A percentile compares a stretch with the other conserved stretches of the same genome.
phyloP scores from a whole-genome alignment of 2,113 vertebrate species.

The Oenanthe oenanthe region DNA sequence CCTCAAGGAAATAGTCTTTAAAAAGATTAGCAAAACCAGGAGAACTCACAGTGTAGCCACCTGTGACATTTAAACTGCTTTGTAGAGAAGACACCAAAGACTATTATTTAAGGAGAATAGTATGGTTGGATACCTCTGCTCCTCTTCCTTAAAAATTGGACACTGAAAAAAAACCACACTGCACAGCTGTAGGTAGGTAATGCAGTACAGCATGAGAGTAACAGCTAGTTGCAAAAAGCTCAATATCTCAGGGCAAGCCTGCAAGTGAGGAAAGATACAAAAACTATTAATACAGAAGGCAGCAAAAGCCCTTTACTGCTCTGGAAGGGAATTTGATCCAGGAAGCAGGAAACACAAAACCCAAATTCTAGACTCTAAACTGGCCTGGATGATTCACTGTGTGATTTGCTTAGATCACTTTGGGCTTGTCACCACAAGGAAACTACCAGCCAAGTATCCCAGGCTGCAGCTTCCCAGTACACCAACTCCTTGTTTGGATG shows the following conservation, averaged over 20 bases:
- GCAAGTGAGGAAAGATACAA: rapidly evolving
- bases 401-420: not conserved
- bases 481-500: not conserved
- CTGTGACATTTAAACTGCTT: not conserved
- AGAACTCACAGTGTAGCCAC: not conserved
- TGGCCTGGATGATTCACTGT: not conserved
- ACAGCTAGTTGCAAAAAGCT: not conserved
- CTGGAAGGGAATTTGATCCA: not conserved
- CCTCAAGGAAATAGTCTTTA: not conserved
- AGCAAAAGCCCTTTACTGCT: not conserved
- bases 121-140: not conserved
- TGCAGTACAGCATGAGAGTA: not conserved
- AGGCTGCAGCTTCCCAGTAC: not conserved
- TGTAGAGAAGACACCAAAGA: not conserved
- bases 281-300: not conserved
- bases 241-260: not conserved
- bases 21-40: not conserved
- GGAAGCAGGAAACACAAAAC: not conserved
- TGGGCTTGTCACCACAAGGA: not conserved
- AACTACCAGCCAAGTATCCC: not conserved
- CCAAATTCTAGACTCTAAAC: not conserved
- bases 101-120: not conserved
- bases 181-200: not conserved
- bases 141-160: not conserved
- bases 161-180: not conserved